Percentiles rank a stretch among this genome's conserved stretches.
Conservation (phyloP, 1,140 invertebrate species). For the Lutraria rhynchaena region DNA sequence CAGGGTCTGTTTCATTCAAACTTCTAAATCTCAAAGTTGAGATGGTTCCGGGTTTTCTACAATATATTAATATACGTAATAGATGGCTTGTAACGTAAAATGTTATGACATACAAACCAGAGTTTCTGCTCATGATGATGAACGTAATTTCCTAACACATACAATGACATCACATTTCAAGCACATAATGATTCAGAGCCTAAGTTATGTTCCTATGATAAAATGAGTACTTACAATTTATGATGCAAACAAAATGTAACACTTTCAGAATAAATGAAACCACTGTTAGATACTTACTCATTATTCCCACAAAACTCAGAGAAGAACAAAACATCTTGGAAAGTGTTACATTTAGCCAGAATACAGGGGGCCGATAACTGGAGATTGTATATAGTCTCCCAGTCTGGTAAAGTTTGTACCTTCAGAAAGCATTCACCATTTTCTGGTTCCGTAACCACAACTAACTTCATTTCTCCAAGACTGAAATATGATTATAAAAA, state of each 20-base stretch:
- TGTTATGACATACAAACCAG: too few species aligned
- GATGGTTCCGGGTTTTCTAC: slow-evolving; percentile 56
- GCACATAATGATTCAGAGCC: too few species aligned
- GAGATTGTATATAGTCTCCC: slow-evolving; percentile 66
- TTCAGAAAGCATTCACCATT: slow-evolving; percentile 62
- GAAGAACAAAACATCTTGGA: slow-evolving; percentile 70
- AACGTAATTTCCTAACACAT: too few species aligned
- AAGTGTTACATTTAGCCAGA: slow-evolving; percentile 61
- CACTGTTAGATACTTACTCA: slow-evolving; percentile 64
- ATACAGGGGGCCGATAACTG: slow-evolving; percentile 64
- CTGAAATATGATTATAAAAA: slow-evolving; percentile 57
- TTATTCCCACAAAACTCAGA: slow-evolving; percentile 66
- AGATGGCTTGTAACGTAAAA: too few species aligned
- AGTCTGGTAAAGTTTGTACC: slow-evolving; percentile 67
- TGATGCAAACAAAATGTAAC: too few species aligned
- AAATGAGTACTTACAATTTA: too few species aligned
- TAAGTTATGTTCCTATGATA: too few species aligned
- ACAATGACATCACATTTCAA: too few species aligned
- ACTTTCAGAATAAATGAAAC: too few species aligned
- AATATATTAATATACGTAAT: too few species aligned
- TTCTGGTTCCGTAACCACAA: slow-evolving; percentile 58
- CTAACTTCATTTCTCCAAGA: slow-evolving; percentile 68
- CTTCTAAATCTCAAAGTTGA: slow-evolving; percentile 69
- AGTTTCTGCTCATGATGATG: too few species aligned
- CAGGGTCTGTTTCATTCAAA: slow-evolving; percentile 75